Evolutionary conservation across 2,113 vertebrate species (phyloP).

Genomic region (Ceyx cyanopectus): DNA sequence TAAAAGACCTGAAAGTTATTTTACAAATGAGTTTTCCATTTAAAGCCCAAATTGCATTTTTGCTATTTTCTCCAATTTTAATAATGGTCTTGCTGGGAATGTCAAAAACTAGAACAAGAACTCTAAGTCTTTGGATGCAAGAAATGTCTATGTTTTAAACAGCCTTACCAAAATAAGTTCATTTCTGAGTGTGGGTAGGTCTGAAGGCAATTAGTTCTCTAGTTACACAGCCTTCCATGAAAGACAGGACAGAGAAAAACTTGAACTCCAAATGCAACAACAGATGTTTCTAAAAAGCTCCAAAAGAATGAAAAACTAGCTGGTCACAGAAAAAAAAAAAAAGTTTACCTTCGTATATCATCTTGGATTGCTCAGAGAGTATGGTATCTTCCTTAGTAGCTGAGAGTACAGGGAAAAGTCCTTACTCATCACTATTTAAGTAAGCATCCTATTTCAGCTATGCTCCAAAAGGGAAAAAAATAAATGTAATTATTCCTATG

Average conservation of each 20-base stretch:
- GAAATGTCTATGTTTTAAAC: background rate
- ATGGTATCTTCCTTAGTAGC: background rate
- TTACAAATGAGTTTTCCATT: background rate
- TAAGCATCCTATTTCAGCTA: constrained; percentile 22
- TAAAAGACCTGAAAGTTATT: background rate
- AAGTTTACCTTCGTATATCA: background rate
- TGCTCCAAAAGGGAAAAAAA: background rate
- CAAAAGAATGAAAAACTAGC: background rate
- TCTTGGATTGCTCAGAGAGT: background rate
- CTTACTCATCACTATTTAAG: background rate
- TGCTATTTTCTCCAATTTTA: background rate
- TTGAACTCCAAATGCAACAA: background rate
- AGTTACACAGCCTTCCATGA: background rate
- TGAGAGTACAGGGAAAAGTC: background rate
- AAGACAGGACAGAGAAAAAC: background rate
- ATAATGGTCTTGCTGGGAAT: background rate
- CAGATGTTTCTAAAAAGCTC: background rate
- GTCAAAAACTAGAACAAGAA: background rate
- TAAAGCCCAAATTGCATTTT: background rate
- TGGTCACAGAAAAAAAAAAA: background rate
- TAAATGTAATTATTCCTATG: constrained; percentile 7
- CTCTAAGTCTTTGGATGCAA: background rate
- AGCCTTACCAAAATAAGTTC: background rate
- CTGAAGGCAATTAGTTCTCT: background rate
- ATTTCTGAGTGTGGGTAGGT: background rate